These are phyloP conservation scores for Bombus waltoni DNA, from an alignment of 1,140 invertebrate species.

Conservation along the genomic window DNA sequence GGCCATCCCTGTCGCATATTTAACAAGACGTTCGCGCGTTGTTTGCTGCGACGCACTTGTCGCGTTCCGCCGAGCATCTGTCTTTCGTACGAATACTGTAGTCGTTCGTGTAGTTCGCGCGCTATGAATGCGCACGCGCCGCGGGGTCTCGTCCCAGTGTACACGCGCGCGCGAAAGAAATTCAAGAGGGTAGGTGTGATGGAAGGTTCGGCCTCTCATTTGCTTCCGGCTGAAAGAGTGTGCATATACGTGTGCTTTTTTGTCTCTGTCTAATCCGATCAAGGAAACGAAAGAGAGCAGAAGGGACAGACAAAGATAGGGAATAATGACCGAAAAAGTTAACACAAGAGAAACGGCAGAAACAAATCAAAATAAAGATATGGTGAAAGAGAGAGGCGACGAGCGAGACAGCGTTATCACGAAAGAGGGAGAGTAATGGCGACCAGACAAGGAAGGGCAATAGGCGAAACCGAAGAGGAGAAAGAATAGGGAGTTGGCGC, in stretches of 20 bases:
- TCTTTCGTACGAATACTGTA: neutral
- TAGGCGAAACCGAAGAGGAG: conserved; percentile 15
- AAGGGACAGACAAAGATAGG: neutral
- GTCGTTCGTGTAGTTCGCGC: neutral
- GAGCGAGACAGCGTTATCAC: conserved; percentile 6
- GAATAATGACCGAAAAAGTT: neutral
- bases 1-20: neutral
- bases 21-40: neutral
- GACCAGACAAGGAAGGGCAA: neutral
- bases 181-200: conserved; percentile 10
- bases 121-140: conserved; percentile 1
- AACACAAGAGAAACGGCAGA: neutral
- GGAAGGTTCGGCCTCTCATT: conserved; percentile 3
- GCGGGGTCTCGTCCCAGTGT: neutral
- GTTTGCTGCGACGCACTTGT: neutral
- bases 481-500: neutral
- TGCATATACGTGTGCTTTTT: no score
- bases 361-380: conserved; percentile 9
- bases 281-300: neutral
- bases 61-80: neutral
- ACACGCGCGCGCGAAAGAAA: conserved; percentile 1
- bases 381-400: neutral
- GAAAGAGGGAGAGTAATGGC: conserved; percentile 20
- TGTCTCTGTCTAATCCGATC: neutral
- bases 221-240: neutral